Conservation (phyloP, 2,113 vertebrate species). For the Regulus satrapa region DNA sequence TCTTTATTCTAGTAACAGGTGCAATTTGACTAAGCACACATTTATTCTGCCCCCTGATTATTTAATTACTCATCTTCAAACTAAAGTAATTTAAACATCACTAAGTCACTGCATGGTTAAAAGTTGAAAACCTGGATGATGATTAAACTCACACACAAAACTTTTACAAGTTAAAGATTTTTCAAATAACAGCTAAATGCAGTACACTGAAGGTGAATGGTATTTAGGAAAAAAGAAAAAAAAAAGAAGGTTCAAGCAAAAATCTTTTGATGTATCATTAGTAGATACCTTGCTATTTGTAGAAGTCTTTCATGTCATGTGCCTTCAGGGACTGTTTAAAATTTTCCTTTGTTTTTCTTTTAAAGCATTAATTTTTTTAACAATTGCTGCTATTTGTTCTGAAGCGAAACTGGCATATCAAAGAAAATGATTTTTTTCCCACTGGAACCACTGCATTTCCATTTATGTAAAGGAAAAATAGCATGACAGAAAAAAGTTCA, state of each 20-base stretch:
- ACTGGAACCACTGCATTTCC: neutral
- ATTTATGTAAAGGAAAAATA: neutral
- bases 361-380: neutral
- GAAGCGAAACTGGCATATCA: neutral
- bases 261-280: neutral
- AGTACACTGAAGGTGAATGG: neutral
- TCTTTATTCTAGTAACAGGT: neutral
- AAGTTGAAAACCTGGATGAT: neutral
- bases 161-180: neutral
- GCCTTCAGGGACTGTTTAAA: neutral
- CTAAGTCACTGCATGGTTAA: neutral
- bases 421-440: neutral
- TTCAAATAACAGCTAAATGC: neutral
- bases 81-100: neutral
- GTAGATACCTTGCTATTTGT: neutral
- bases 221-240: neutral
- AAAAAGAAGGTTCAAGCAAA: neutral
- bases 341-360: constrained; percentile 3
- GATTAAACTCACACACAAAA: neutral
- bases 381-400: neutral
- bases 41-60: neutral
- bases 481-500: neutral
- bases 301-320: neutral
- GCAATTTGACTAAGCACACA: neutral
- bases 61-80: neutral